Evolutionary conservation across 2,888 invertebrate genomes (phyloP), one percentile per base, ranked within the genome.

Genomic region (Mythimna impura): DNA sequence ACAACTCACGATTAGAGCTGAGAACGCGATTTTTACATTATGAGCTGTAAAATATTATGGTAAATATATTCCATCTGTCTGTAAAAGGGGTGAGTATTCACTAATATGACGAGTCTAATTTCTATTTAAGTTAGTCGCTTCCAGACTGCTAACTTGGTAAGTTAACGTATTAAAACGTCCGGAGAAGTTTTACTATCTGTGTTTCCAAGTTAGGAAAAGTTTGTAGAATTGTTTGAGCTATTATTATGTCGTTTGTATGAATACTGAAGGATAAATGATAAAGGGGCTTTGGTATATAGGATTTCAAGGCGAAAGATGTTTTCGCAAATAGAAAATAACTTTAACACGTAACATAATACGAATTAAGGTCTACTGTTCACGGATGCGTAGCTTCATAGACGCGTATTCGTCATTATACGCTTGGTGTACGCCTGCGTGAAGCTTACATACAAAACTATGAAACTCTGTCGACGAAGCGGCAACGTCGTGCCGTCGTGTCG

Each of bases 211-310:
- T 61, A 10, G 55, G 12, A 22, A 74, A 73, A 75, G 75, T 65
- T 71, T 8, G 17, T 34, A 17, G 20, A 76, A 76, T 57, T 58
- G 68, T 76, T 60, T 10, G 12, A 30, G 47, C 60, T 74, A 74
- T 74, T 74, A 78, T 61, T 78, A 78, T 22, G 60, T 78, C 70
- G 25, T 78, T 74, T 78, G 70, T 60, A 22, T 78, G 20, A 36
- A 17, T 14, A 43, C 7, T 30, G 25, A 62, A 54, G 22, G 34
- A 43, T 63, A 34, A 63, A 40, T 30, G 36, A 66, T 9, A 34
- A 25, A 34, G n/a, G n/a, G 55, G 17, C 12, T 6, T 54, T 65
- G 14, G 25, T 57, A 8, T 30, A n/a, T 52, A 7, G 7, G 25
- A 40, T 60, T 58, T 58, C 22, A 34, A 36, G 14, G 34, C 2